Percentiles rank a stretch among this genome's conserved stretches.
Conservation (phyloP, 2,888 invertebrate genomes). For the Doris montereyensis region DNA sequence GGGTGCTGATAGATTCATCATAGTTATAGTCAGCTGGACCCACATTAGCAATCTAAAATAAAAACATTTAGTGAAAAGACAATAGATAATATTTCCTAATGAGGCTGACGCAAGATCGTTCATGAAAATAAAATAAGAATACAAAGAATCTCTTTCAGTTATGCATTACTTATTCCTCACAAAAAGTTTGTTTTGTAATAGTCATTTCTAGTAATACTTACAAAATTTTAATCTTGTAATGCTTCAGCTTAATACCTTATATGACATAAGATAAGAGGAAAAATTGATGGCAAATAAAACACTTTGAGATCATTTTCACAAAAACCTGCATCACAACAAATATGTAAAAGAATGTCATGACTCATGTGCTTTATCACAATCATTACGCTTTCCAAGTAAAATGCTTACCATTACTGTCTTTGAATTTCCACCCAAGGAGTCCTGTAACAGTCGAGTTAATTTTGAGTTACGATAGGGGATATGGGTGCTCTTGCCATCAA, state of each 20-base stretch:
- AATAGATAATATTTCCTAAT: too few species aligned
- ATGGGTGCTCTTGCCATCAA: conserved; percentile 96
- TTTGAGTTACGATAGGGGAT: conserved; percentile 99
- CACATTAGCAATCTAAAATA: conserved; percentile 89
- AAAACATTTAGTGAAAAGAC: too few species aligned
- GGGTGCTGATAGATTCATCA: conserved; percentile 96
- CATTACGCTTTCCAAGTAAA: too few species aligned
- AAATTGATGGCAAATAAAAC: too few species aligned
- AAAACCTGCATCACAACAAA: too few species aligned
- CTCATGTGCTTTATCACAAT: too few species aligned
- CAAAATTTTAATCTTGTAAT: too few species aligned
- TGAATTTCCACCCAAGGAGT: conserved; percentile 94
- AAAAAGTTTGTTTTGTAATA: neutral
- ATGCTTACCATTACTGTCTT: conserved; percentile 75
- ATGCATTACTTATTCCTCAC: neutral
- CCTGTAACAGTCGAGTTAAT: conserved; percentile 88
- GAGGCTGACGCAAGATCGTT: neutral
- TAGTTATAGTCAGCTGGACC: conserved; percentile 97
- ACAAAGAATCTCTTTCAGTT: neutral
- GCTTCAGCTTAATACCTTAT: too few species aligned
- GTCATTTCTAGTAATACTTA: too few species aligned
- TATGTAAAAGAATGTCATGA: too few species aligned
- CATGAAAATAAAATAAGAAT: neutral
- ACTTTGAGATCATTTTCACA: too few species aligned
- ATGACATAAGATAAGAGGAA: too few species aligned